phyloP scores from a whole-genome alignment of 2,888 invertebrate genomes.

The Allygus modestus region DNA sequence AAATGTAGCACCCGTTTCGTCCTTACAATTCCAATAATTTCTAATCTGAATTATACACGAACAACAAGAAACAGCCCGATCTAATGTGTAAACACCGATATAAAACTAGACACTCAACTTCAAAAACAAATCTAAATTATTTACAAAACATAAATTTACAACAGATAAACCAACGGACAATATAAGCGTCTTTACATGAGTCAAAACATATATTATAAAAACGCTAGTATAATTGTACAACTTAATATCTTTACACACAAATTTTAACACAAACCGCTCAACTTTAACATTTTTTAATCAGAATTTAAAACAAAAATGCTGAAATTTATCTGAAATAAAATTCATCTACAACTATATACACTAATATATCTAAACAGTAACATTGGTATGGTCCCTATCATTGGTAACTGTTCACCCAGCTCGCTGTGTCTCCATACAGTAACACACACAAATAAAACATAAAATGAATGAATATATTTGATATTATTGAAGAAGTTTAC shows the following conservation, averaged over 20 bases:
- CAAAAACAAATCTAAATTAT: not conserved
- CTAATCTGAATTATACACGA: not conserved
- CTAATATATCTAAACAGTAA: not conserved
- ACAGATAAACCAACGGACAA: not conserved
- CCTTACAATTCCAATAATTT: not conserved
- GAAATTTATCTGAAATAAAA: not conserved
- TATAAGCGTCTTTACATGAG: not conserved
- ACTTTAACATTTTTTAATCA: not conserved
- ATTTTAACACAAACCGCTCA: not conserved
- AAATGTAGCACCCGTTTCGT: conserved; percentile 29
- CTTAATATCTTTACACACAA: not conserved
- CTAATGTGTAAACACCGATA: not conserved
- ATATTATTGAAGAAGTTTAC: no score
- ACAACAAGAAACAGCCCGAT: conserved; percentile 1
- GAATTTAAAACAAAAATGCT: not conserved
- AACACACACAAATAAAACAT: not conserved
- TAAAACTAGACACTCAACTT: conserved; percentile 7
- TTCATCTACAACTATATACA: not conserved
- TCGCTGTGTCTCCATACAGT: not conserved
- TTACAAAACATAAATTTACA: not conserved
- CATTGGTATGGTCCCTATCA: conserved; percentile 19
- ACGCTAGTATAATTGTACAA: not conserved
- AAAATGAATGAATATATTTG: no score
- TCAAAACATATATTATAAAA: not conserved
- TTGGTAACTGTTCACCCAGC: conserved; percentile 23